Evolutionary conservation across 2,797 vertebrate genomes (phyloP).

Genomic region (Darevskia nairensis): DNA sequence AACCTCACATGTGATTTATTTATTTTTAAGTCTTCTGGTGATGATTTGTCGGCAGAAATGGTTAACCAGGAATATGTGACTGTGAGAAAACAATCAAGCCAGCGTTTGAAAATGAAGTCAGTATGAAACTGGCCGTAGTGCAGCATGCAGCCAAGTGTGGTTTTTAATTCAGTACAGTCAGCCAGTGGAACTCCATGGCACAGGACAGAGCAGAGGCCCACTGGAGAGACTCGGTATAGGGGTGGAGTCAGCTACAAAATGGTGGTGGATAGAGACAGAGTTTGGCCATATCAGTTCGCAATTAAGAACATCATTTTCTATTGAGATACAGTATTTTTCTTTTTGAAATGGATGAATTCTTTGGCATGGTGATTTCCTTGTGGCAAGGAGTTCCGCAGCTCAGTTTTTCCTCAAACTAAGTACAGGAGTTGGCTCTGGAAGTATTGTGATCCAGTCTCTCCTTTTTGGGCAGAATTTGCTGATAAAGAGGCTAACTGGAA

Average conservation of each 20-base stretch:
- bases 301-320: background rate
- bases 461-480: too few relatives aligned
- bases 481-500: too few relatives aligned
- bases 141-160: too few relatives aligned
- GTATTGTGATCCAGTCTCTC: background rate
- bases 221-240: too few relatives aligned
- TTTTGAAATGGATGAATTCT: too few relatives aligned
- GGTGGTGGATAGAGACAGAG: too few relatives aligned
- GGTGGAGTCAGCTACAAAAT: background rate
- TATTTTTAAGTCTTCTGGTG: too few relatives aligned
- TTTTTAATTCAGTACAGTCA: background rate
- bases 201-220: background rate
- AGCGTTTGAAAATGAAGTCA: background rate
- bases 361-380: too few relatives aligned
- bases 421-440: background rate
- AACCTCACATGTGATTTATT: background rate
- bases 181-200: background rate
- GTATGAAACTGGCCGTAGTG: background rate
- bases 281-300: background rate
- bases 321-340: too few relatives aligned
- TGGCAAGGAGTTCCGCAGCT: background rate
- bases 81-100: too few relatives aligned
- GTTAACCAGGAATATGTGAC: background rate
- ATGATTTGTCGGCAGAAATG: background rate
- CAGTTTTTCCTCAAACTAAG: background rate